phyloP scores from a whole-genome alignment of 2,113 vertebrate genomes.

The Vombatus ursinus region DNA sequence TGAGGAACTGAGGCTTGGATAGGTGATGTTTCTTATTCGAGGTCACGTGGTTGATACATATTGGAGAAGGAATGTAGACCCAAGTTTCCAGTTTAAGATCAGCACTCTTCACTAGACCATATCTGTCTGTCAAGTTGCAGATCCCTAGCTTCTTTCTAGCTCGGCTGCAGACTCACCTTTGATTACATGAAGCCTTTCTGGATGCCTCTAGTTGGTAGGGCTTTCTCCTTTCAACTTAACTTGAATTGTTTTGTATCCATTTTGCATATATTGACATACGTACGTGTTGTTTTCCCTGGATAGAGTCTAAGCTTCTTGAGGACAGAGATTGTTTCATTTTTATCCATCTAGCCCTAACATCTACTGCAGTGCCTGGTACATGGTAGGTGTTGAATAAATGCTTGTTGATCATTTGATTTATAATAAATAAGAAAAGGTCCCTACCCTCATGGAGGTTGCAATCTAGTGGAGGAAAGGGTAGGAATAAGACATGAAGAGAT shows the following conservation, averaged over 20 bases:
- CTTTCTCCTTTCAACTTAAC: neutral
- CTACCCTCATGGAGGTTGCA: neutral
- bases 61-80: neutral
- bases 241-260: neutral
- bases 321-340: neutral
- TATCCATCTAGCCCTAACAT: neutral
- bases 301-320: neutral
- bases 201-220: neutral
- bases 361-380: neutral
- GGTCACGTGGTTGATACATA: accelerated
- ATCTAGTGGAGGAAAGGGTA: neutral
- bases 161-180: neutral
- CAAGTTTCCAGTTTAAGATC: neutral
- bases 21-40: accelerated
- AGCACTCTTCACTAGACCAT: neutral
- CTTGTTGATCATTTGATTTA: neutral
- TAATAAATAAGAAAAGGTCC: neutral
- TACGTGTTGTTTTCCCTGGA: neutral
- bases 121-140: neutral
- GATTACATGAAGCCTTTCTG: neutral
- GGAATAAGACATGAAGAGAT: neutral
- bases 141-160: neutral
- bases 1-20: neutral
- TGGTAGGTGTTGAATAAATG: neutral
- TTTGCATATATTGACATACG: neutral